Conservation (phyloP, 2,888 invertebrate species). For the Ferdinandea cuprea region DNA sequence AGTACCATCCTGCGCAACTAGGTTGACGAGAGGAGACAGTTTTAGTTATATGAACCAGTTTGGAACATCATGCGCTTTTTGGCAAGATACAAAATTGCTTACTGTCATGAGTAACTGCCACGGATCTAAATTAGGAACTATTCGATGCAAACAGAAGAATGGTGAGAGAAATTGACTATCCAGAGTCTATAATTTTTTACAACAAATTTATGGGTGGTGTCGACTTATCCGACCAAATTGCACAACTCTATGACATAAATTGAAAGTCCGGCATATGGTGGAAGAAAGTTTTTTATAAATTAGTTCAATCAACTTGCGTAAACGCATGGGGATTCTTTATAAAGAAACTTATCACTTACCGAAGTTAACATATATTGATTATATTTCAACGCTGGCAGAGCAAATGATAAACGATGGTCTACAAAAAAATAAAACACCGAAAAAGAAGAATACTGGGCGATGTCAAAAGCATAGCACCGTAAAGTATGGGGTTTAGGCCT, state of each 20-base stretch:
- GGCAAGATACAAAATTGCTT: constrained; percentile 31
- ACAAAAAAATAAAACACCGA: constrained; percentile 4
- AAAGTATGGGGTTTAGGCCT: constrained; percentile 14
- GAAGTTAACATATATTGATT: constrained; percentile 25
- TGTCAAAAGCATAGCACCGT: constrained; percentile 3
- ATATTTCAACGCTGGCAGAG: constrained; percentile 14
- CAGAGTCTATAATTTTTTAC: constrained; percentile 17
- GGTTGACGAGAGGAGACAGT: constrained; percentile 20
- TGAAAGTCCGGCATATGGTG: constrained; percentile 20
- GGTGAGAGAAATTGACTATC: constrained; percentile 9
- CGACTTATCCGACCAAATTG: constrained; percentile 32
- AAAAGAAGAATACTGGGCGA: constrained; percentile 16
- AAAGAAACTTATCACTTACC: constrained; percentile 17
- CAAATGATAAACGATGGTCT: constrained; percentile 14
- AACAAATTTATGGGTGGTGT: constrained; percentile 26
- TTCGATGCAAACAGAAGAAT: constrained; percentile 22
- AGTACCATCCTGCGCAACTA: constrained; percentile 10
- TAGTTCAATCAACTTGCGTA: constrained; percentile 9
- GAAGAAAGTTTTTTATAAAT: constrained; percentile 12
- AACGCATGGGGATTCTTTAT: constrained; percentile 18
- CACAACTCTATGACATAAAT: constrained; percentile 17
- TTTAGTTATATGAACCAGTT: constrained; percentile 33
- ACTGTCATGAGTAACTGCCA: constrained; percentile 30
- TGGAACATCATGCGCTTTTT: constrained; percentile 25
- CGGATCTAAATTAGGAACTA: constrained; percentile 13